A percentile compares a stretch with the other conserved stretches of the same genome.
phyloP scores from a whole-genome alignment of 2,888 invertebrate genomes.

The Drosophila eohydei region DNA sequence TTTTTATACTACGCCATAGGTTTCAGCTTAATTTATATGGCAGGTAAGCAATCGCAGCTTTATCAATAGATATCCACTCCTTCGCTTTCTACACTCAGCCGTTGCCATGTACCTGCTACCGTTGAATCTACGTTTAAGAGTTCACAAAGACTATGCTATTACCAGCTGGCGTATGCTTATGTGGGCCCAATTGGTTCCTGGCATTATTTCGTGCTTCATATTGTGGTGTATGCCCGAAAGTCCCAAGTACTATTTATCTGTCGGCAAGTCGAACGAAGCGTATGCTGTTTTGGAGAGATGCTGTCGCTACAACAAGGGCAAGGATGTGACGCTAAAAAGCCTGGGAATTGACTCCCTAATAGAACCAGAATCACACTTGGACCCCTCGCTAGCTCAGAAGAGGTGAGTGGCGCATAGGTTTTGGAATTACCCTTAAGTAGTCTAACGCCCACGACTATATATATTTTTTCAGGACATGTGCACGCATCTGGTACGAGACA shows the following conservation, averaged over 20 bases:
- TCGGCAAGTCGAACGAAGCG: slow-evolving; percentile 19
- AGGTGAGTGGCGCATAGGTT: slow-evolving; percentile 13
- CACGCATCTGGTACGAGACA: slow-evolving; percentile 31
- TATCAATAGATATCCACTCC: not conserved
- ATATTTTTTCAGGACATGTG: slow-evolving; percentile 12
- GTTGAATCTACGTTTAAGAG: not conserved
- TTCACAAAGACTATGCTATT: slow-evolving; percentile 7
- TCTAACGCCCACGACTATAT: not conserved
- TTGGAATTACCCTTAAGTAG: not conserved
- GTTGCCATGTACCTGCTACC: slow-evolving; percentile 20
- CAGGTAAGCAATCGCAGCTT: slow-evolving; percentile 29
- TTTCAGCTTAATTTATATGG: slow-evolving; percentile 38
- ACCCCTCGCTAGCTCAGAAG: rapidly evolving
- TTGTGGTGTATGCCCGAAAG: slow-evolving; percentile 42
- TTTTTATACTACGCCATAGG: slow-evolving; percentile 27
- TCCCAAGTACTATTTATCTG: slow-evolving; percentile 43
- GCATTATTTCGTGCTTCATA: slow-evolving; percentile 21
- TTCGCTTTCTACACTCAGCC: slow-evolving; percentile 9
- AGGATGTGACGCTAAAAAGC: slow-evolving; percentile 17
- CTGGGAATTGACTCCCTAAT: slow-evolving; percentile 15
- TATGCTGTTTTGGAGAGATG: slow-evolving; percentile 27
- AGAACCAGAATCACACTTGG: rapidly evolving
- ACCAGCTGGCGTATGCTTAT: slow-evolving; percentile 39
- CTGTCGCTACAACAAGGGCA: slow-evolving; percentile 43
- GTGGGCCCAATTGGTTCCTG: slow-evolving; percentile 31